Evolutionary conservation across 64 coral and sea anemone genomes (phyloP), one percentile per base, ranked within the genome.

Genomic region (Montipora efflorescens): DNA sequence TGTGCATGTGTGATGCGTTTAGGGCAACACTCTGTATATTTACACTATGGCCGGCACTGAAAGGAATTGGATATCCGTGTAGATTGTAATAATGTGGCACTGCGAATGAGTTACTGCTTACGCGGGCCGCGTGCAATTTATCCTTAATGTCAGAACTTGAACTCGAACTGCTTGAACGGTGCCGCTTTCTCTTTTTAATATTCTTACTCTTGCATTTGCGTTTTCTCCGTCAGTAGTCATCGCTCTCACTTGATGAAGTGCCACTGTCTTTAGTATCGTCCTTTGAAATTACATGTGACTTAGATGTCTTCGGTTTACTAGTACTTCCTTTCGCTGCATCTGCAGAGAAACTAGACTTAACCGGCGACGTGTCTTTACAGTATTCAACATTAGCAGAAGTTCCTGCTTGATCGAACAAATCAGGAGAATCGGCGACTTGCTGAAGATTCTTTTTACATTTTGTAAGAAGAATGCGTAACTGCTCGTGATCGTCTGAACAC

Each of bases 401-500:
- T 57, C 11, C 53, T 57, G 7, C 53, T 57, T 36, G 36, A 36
- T 57, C 53, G 53, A 57, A 57, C 6, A 57, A 57, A 57, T 64
- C 14, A 16, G 13, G 61, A 14, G 11, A 12, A 3, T 64, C 61
- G 4, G 4, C 11, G 13, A 15, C 9, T 11, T 64, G 3, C 9
- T 64, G 9, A 15, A 14, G 8, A 64, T 16, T 15, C 61, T 64
- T 64, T 64, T 16, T 36, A 36, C 36, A 36, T 36, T 57, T 57
- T 44, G 76, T 11, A 47, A 90, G n/a, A 8, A 79, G 45, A 52
- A 90, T 46, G 5, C 2, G 10, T 4, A 90, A 47, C 48, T 80
- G 77, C 43, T 90, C 77, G 3, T 23, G 46, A 16, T 82, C 89
- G 46, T 91, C 82, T 48, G 89, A 48, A 16, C 73, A 78, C n/a